Conservation (phyloP, 2,113 vertebrate genomes). For the Labeo rohita region DNA sequence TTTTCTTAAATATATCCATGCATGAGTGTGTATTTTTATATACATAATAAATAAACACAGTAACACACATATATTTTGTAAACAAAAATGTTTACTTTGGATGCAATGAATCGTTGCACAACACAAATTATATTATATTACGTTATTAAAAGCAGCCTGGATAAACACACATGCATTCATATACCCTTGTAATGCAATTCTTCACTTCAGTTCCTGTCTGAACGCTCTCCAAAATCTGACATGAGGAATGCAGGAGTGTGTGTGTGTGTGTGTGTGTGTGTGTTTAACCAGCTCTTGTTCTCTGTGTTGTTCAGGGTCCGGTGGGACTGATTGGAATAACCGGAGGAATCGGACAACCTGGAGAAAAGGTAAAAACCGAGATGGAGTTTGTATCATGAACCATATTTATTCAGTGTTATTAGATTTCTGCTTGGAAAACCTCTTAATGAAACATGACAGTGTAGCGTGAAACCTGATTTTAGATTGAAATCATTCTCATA, state of each 20-base stretch:
- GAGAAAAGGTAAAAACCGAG: conserved; percentile 88
- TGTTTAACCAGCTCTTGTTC: conserved; percentile 30
- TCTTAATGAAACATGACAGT: not conserved
- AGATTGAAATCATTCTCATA: not conserved
- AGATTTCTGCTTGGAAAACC: not conserved
- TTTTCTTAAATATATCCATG: too few species aligned
- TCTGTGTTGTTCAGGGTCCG: conserved; percentile 79
- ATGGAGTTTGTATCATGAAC: not conserved
- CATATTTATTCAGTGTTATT: not conserved
- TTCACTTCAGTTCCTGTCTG: not conserved
- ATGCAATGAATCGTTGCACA: too few species aligned
- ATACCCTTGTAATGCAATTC: not conserved
- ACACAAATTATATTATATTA: not conserved
- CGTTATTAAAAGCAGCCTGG: not conserved
- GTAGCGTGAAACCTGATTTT: not conserved
- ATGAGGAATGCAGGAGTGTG: not conserved
- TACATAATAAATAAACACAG: too few species aligned
- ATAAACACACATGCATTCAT: not conserved
- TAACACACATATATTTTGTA: too few species aligned
- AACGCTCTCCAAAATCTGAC: not conserved
- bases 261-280: not conserved
- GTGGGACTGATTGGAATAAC: conserved; percentile 84
- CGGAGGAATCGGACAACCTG: conserved; percentile 82
- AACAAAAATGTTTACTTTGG: too few species aligned
- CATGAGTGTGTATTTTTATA: too few species aligned